Evolutionary conservation across 2,888 invertebrate species (phyloP).

Genomic region (Lithophane leautieri): DNA sequence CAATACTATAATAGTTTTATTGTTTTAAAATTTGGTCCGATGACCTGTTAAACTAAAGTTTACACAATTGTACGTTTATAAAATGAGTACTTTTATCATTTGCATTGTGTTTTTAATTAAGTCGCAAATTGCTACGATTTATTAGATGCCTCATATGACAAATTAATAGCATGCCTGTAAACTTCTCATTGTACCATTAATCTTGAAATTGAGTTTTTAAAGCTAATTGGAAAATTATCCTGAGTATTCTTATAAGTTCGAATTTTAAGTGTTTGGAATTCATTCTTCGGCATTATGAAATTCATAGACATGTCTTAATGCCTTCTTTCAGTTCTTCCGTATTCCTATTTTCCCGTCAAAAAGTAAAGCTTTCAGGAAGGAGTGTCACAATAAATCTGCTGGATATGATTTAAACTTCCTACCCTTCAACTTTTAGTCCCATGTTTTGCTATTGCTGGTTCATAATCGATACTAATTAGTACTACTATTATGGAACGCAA

Average conservation of each 20-base stretch:
- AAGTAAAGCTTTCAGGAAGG: background rate
- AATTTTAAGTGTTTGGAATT: background rate
- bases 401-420: background rate
- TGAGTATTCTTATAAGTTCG: no score
- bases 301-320: background rate
- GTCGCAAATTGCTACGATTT: conserved; percentile 16
- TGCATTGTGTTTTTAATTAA: conserved; percentile 50
- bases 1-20: conserved; percentile 87
- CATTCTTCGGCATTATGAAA: background rate
- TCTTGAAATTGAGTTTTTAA: background rate
- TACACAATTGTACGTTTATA: conserved; percentile 56
- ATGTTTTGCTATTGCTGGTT: background rate
- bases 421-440: background rate
- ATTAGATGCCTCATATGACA: conserved; percentile 4
- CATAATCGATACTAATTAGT: background rate
- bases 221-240: background rate
- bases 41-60: conserved; percentile 75
- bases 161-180: conserved; percentile 23
- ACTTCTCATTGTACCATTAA: background rate
- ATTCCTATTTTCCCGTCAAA: background rate
- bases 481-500: background rate
- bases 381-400: background rate
- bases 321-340: no score
- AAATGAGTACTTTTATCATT: conserved; percentile 48
- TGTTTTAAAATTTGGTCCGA: conserved; percentile 79